phyloP scores from a whole-genome alignment of 2,888 invertebrate species.

The Eilema griseolum region DNA sequence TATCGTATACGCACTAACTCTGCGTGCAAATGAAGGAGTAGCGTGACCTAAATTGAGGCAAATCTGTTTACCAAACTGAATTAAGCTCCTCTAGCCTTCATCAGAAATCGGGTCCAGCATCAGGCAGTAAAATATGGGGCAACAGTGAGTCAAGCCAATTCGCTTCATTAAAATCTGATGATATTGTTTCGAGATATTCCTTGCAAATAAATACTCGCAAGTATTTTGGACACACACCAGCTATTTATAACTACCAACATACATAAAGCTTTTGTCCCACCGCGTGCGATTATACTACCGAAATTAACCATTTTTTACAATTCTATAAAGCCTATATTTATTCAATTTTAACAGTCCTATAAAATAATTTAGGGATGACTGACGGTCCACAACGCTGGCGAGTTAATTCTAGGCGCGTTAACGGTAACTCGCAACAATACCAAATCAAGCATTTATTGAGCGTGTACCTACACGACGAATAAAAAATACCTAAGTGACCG shows the following conservation, averaged over 20 bases:
- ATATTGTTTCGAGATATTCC: background rate
- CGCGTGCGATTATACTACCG: slow-evolving; percentile 9
- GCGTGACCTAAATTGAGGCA: background rate
- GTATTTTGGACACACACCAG: background rate
- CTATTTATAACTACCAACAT: slow-evolving; percentile 12
- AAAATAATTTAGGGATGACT: background rate
- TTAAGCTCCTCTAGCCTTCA: background rate
- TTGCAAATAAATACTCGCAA: background rate
- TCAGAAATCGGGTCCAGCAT: slow-evolving; percentile 6
- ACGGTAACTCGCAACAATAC: background rate
- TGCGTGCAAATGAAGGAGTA: slow-evolving; percentile 3
- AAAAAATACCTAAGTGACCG: slow-evolving; percentile 1
- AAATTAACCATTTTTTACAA: background rate
- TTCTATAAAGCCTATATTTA: background rate
- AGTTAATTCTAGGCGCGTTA: slow-evolving; percentile 4
- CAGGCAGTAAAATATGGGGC: background rate
- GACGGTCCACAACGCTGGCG: slow-evolving; percentile 17
- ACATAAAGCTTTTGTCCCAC: slow-evolving; percentile 17
- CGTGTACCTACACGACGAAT: slow-evolving; percentile 3
- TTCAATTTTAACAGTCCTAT: background rate
- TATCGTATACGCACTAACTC: background rate
- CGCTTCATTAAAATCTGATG: background rate
- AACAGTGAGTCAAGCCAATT: slow-evolving; percentile 1
- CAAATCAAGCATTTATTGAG: slow-evolving; percentile 1
- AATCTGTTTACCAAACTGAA: slow-evolving; percentile 8